Conservation (phyloP, 2,797 vertebrate genomes). For the Phyllotis vaccarum region DNA sequence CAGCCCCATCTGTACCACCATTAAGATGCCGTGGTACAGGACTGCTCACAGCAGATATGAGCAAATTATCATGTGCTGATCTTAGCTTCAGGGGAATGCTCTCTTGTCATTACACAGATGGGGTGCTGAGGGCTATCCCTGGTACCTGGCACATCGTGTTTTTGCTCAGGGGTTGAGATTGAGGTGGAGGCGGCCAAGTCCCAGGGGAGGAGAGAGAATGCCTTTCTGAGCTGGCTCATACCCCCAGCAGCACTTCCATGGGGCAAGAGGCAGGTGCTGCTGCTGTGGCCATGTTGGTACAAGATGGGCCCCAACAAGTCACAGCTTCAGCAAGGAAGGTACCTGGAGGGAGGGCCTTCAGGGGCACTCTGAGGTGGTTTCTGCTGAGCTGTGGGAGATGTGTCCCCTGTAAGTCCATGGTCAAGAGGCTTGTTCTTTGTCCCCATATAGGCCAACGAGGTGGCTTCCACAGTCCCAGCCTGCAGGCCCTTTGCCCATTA, state of each 20-base stretch:
- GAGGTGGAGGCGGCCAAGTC: not conserved
- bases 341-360: not conserved
- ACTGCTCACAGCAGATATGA: not conserved
- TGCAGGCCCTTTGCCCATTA: fast-evolving
- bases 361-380: not conserved
- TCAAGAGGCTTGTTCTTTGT: fast-evolving
- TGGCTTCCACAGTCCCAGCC: fast-evolving
- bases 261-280: not conserved
- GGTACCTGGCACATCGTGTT: fast-evolving
- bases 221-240: not conserved
- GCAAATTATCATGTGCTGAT: not conserved
- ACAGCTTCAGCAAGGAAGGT: not conserved
- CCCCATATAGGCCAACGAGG: not conserved
- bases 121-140: not conserved
- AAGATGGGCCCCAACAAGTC: not conserved
- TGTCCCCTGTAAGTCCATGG: not conserved
- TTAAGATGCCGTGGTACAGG: too few species aligned
- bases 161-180: not conserved
- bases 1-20: not conserved
- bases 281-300: not conserved
- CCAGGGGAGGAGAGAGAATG: not conserved
- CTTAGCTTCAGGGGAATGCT: not conserved
- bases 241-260: too few species aligned
- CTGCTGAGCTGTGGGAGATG: not conserved
- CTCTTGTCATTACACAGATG: not conserved